phyloP scores from a whole-genome alignment of 2,113 vertebrate species.

The Peromyscus maniculatus region DNA sequence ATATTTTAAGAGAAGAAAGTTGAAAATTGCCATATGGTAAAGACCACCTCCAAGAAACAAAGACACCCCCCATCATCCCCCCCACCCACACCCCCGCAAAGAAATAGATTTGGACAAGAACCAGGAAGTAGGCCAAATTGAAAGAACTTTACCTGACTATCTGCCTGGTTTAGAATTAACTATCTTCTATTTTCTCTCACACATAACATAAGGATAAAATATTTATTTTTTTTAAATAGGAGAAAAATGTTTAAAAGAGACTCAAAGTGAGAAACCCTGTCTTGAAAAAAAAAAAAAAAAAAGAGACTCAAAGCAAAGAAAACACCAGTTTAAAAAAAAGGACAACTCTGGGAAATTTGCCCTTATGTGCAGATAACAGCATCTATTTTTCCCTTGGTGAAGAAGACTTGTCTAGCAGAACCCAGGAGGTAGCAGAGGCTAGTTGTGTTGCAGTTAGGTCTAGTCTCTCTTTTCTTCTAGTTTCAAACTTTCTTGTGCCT shows the following conservation, averaged over 20 bases:
- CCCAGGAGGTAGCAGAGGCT: background rate
- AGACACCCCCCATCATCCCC: too few relatives aligned
- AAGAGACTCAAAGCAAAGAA: background rate
- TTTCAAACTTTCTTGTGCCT: background rate
- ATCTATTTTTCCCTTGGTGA: background rate
- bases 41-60: background rate
- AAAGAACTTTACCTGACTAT: background rate
- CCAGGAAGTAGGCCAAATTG: background rate
- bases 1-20: background rate
- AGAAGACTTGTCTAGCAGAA: background rate
- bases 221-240: background rate
- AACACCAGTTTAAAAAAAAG: background rate
- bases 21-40: background rate
- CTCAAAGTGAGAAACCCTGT: too few relatives aligned
- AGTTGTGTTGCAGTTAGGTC: background rate
- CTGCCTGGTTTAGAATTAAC: background rate
- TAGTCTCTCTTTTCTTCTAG: background rate
- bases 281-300: too few relatives aligned
- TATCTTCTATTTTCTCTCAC: background rate
- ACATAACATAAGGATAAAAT: background rate
- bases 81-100: background rate
- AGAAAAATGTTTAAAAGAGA: background rate
- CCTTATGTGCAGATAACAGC: background rate
- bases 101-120: background rate
- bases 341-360: background rate